Percentiles rank a stretch among this genome's conserved stretches.
These are phyloP conservation scores for Leptinotarsa rubiginosa DNA, from an alignment of 2,888 invertebrate genomes.

Conservation along the genomic window DNA sequence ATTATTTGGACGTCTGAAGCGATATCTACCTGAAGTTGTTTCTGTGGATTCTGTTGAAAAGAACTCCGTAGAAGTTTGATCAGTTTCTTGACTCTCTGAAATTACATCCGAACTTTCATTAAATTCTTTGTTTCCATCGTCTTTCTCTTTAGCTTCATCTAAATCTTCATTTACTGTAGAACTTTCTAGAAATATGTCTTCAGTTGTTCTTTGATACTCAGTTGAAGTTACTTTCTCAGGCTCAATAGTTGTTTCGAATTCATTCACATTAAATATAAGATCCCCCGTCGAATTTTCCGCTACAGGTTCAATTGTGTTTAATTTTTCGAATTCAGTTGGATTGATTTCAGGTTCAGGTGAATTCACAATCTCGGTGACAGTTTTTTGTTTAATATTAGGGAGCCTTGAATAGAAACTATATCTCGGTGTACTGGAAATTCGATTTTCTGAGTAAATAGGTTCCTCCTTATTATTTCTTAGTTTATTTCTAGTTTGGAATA, in stretches of 20 bases:
- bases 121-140: neutral
- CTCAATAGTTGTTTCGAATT: neutral
- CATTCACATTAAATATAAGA: neutral
- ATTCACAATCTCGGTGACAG: too few species aligned
- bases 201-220: neutral
- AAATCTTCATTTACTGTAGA: neutral
- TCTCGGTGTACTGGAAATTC: conserved; percentile 12
- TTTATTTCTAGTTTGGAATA: conserved; percentile 1
- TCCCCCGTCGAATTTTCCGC: neutral
- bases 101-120: neutral
- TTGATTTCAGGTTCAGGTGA: too few species aligned
- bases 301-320: neutral
- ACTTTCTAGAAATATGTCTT: neutral
- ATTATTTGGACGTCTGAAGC: neutral
- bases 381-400: neutral
- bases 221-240: neutral
- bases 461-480: conserved; percentile 4
- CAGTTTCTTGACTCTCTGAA: neutral
- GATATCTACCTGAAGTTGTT: neutral
- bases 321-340: neutral
- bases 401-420: conserved; percentile 26
- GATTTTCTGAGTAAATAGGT: conserved; percentile 7
- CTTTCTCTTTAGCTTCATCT: neutral
- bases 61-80: neutral
- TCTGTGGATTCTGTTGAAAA: neutral